Evolutionary conservation across 2,888 invertebrate genomes (phyloP), one percentile per base, ranked within the genome.

Genomic region (Orthonevra nobilis): DNA sequence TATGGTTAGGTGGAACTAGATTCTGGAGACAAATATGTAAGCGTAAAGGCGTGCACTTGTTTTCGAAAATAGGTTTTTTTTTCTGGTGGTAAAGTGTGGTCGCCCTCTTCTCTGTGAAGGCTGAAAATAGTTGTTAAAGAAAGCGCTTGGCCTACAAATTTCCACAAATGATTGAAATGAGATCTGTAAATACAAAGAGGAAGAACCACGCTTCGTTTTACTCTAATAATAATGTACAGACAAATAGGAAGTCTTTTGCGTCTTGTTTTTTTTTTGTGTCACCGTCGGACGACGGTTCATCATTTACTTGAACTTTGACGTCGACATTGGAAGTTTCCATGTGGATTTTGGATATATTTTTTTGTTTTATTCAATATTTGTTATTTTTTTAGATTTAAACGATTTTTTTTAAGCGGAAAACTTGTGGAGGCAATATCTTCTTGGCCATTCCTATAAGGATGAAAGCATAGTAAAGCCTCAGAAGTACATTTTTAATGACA

Each of bases 81-180:
- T n/a, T n/a, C n/a, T n/a, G n/a, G 26, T 12, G 28, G 61, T 38
- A 10, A 36, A n/a, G 42, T 19, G 30, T 34, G 12, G 38, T 40
- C 38, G 14, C 34, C 20, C 9, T 17, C 19, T 32, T 23, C 4
- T 17, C 23, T 3, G 38, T 40, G 34, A 26, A 12, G 36, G 23
- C 44, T 30, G 12, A 52, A 74, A 52, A 50, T 34, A 12, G 17
- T 20, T 10, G 1, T 20, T 10, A 30, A 56, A 75, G 32, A 23
- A 58, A 30, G 20, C 69, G 58, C 42, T 61, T 70, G 70, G 23
- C 69, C 42, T 75, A 63, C 70, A 75, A 77, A 69, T 69, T 56
- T 28, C 34, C 40, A 50, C 34, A 42, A 1, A 40, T 34, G 52
- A 42, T 12, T 44, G 46, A 48, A 30, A 64, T 58, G 30, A 19